Percentiles rank a stretch among this genome's conserved stretches.
Evolutionary conservation across 1,140 invertebrate genomes (phyloP).

Genomic region (Lamellibrachia luymesi): DNA sequence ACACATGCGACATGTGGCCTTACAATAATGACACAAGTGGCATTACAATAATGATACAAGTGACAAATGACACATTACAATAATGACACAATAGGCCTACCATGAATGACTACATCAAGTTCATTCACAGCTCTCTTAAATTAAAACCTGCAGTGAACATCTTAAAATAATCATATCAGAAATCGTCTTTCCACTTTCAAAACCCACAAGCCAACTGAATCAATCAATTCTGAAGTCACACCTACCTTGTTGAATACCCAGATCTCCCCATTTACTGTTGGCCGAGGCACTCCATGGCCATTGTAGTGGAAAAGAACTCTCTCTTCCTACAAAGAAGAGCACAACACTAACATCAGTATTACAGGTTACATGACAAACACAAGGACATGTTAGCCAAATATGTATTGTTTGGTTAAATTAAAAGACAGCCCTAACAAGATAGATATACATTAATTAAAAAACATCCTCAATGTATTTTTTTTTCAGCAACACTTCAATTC

Average conservation of each 20-base stretch:
- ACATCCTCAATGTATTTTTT: too few species aligned
- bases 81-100: too few species aligned
- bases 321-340: constrained; percentile 69
- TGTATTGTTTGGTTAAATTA: background rate
- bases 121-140: background rate
- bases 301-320: constrained; percentile 99
- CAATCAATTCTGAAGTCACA: constrained; percentile 24
- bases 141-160: background rate
- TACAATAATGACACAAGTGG: too few species aligned
- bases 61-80: too few species aligned
- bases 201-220: background rate
- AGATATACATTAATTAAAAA: too few species aligned
- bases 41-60: too few species aligned
- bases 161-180: background rate
- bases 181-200: background rate
- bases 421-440: background rate
- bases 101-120: too few species aligned
- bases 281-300: constrained; percentile 97
- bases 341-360: background rate
- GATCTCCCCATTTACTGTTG: constrained; percentile 97
- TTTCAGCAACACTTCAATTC: too few species aligned
- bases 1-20: too few species aligned
- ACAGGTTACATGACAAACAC: background rate
- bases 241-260: constrained; percentile 97
- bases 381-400: background rate